Percentiles rank a stretch among this genome's conserved stretches.
Conservation (phyloP, 2,113 vertebrate genomes). For the Rhegmatorhina hoffmannsi region DNA sequence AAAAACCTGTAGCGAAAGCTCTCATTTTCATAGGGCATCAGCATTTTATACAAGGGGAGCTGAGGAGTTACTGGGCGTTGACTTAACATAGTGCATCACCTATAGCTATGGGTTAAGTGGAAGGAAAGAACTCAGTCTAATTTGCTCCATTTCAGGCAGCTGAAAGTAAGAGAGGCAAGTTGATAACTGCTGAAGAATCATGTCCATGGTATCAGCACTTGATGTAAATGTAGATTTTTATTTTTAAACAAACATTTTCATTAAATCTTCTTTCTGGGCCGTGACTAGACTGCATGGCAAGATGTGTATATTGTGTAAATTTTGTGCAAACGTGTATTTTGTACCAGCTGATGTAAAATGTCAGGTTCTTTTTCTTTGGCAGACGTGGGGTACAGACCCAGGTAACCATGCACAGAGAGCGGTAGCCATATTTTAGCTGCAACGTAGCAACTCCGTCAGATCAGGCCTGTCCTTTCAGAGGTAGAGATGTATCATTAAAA, state of each 20-base stretch:
- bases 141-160: neutral
- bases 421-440: neutral
- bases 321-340: neutral
- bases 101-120: neutral
- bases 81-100: neutral
- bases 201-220: neutral
- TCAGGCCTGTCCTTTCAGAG: neutral
- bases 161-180: neutral
- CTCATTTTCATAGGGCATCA: neutral
- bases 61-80: neutral
- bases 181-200: rapidly evolving
- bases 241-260: neutral
- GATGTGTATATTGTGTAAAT: neutral
- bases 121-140: neutral
- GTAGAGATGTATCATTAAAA: rapidly evolving
- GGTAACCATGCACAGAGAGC: neutral
- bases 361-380: no score
- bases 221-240: neutral
- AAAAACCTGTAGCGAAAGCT: neutral
- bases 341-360: neutral
- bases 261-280: neutral
- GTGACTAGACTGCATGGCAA: neutral
- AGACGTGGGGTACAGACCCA: neutral
- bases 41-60: neutral
- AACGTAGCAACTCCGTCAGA: neutral